phyloP scores from a whole-genome alignment of 1,140 invertebrate genomes.

The Ceratoteleas bidentatus region DNA sequence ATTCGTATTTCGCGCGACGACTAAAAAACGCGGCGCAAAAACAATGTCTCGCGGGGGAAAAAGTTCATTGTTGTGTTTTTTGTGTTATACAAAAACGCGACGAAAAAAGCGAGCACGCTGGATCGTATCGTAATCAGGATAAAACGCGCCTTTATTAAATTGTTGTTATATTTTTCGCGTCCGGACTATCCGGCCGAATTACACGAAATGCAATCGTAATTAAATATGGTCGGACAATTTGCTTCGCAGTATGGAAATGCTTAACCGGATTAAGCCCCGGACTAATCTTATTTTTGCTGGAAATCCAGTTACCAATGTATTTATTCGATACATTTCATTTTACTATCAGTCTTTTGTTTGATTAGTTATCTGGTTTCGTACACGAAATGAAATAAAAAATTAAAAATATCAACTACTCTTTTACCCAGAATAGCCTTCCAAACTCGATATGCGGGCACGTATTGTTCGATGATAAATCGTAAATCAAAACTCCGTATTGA shows the following conservation, averaged over 20 bases:
- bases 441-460: not conserved
- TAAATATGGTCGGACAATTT: constrained; percentile 39
- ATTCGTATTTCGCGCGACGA: constrained; percentile 24
- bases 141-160: constrained; percentile 21
- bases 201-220: constrained; percentile 36
- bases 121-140: constrained; percentile 13
- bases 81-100: not conserved
- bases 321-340: constrained; percentile 36
- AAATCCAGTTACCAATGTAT: constrained; percentile 41
- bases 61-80: not conserved
- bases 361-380: constrained; percentile 27
- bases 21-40: constrained; percentile 26
- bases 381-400: constrained; percentile 9
- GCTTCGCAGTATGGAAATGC: constrained; percentile 4
- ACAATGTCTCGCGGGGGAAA: constrained; percentile 21
- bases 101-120: not conserved
- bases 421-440: no score
- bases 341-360: constrained; percentile 34
- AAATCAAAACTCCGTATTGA: constrained; percentile 1
- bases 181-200: constrained; percentile 16
- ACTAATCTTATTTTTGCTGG: constrained; percentile 41
- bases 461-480: constrained; percentile 10
- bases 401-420: no score
- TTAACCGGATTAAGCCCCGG: constrained; percentile 25
- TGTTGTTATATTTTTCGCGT: constrained; percentile 20